phyloP scores from a whole-genome alignment of 2,113 vertebrate genomes.

The Nerophis ophidion region DNA sequence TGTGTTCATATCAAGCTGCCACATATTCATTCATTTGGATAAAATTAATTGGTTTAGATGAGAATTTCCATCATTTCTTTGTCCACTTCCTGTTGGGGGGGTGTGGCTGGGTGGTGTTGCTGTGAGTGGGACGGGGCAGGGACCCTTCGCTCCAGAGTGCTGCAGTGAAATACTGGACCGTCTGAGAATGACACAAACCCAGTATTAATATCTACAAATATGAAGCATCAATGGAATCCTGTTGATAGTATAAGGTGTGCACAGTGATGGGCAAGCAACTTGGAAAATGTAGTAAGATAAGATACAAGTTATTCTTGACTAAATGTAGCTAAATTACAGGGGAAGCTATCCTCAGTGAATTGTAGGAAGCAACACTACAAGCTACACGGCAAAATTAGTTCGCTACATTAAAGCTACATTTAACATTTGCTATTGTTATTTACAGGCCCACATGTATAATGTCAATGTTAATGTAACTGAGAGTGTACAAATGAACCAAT shows the following conservation, averaged over 20 bases:
- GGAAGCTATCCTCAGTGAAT: too few species aligned
- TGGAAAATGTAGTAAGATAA: too few species aligned
- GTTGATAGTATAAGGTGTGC: not conserved
- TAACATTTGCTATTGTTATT: too few species aligned
- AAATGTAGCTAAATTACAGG: too few species aligned
- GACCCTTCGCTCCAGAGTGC: slow-evolving; percentile 66
- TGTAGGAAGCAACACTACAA: too few species aligned
- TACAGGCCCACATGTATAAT: too few species aligned
- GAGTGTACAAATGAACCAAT: too few species aligned
- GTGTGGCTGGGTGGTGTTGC: slow-evolving; percentile 5
- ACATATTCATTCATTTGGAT: not conserved
- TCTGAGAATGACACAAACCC: slow-evolving; percentile 43
- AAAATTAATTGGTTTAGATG: slow-evolving; percentile 55
- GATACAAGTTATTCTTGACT: too few species aligned
- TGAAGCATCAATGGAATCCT: not conserved
- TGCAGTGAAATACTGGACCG: slow-evolving; percentile 67
- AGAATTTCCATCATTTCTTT: slow-evolving; percentile 77
- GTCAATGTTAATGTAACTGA: too few species aligned
- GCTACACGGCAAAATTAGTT: too few species aligned
- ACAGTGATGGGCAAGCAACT: too few species aligned
- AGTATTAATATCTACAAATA: not conserved
- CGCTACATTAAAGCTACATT: too few species aligned
- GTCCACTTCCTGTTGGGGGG: slow-evolving; percentile 66
- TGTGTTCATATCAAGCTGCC: not conserved
- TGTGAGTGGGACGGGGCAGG: slow-evolving; percentile 54